A percentile compares a stretch with the other conserved stretches of the same genome.
Conservation (phyloP, 2,797 vertebrate species). For the Macrochelys suwanniensis region DNA sequence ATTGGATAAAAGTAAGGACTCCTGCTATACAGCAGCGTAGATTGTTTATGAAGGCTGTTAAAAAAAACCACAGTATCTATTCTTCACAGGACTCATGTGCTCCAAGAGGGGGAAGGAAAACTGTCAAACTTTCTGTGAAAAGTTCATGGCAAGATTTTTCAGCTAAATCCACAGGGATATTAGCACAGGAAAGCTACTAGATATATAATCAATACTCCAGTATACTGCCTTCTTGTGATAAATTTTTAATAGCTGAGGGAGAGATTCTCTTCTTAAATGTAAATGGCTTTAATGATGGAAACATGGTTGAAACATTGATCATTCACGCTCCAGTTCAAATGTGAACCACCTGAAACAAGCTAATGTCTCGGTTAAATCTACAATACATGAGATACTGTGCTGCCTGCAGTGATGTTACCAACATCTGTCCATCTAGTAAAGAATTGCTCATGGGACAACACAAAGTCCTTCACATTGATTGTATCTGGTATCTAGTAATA, state of each 20-base stretch:
- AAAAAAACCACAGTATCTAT: neutral
- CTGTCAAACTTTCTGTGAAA: conserved; percentile 58
- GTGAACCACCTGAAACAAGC: neutral
- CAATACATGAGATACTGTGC: neutral
- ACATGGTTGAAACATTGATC: conserved; percentile 78
- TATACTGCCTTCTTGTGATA: conserved; percentile 73
- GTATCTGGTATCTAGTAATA: neutral
- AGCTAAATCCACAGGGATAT: conserved; percentile 67
- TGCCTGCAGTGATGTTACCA: neutral
- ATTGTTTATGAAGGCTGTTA: neutral
- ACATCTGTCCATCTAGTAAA: neutral
- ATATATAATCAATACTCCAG: conserved; percentile 75
- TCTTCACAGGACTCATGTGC: neutral
- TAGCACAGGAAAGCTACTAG: conserved; percentile 67
- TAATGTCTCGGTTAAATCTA: neutral
- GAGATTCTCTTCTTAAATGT: conserved; percentile 75
- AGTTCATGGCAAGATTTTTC: conserved; percentile 56
- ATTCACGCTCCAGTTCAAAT: conserved; percentile 35
- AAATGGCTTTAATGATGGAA: conserved; percentile 80
- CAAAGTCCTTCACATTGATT: neutral
- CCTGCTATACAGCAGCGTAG: neutral
- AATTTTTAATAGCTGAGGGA: conserved; percentile 79
- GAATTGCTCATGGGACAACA: neutral
- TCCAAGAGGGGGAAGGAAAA: neutral
- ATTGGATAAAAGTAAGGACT: neutral